A percentile compares a stretch with the other conserved stretches of the same genome.
Evolutionary conservation across 2,113 vertebrate genomes (phyloP).

Genomic region (Zosterops lateralis): DNA sequence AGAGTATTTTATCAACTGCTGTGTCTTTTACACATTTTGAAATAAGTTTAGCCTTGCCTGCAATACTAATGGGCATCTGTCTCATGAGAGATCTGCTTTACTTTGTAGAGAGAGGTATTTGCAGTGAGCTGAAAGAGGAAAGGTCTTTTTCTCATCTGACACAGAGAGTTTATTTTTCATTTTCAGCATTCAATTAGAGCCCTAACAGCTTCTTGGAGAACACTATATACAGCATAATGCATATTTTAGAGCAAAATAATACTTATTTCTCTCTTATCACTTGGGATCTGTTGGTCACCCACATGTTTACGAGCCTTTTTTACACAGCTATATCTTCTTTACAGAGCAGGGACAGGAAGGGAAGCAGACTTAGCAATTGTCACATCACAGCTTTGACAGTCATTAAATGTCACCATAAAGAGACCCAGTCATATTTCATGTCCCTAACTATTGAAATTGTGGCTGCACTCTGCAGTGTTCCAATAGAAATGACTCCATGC

Average conservation of each 20-base stretch:
- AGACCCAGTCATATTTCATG: neutral
- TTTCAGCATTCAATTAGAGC: neutral
- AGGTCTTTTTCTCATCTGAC: neutral
- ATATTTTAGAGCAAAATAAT: neutral
- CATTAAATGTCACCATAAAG: neutral
- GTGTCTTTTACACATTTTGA: neutral
- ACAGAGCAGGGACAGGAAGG: neutral
- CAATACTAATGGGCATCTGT: neutral
- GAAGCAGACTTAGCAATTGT: neutral
- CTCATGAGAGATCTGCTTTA: neutral
- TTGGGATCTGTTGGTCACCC: neutral
- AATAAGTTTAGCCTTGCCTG: neutral
- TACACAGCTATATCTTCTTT: neutral
- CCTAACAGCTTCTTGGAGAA: neutral
- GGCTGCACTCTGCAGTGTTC: neutral
- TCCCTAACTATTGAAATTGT: neutral
- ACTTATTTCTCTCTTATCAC: neutral
- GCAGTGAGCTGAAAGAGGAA: neutral
- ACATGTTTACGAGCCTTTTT: neutral
- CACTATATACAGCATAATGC: neutral
- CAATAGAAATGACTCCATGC: too few species aligned
- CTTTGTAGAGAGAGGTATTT: neutral
- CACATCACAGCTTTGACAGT: neutral
- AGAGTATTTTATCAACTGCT: neutral
- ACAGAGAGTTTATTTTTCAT: neutral